These are phyloP conservation scores for Aurelia sp. DNA, from an alignment of 30 jellyfish, hydroid and myxozoan genomes.

Conservation along the genomic window DNA sequence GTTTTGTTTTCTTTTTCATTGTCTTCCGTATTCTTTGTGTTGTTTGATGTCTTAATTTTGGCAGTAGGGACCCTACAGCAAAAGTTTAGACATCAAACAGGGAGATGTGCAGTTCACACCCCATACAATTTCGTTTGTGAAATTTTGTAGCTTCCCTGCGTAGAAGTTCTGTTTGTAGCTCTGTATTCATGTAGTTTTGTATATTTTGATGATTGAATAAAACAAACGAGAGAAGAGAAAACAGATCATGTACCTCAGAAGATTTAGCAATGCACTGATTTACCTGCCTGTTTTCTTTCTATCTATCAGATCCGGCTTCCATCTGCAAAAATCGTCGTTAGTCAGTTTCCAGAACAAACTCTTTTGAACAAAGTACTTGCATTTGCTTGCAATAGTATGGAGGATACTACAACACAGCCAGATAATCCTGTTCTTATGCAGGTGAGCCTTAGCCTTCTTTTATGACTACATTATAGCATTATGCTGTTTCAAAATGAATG, in stretches of 20 bases:
- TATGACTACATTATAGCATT: background rate
- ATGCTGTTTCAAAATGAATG: background rate
- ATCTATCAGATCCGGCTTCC: conserved; percentile 41
- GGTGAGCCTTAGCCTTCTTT: background rate
- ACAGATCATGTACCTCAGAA: background rate
- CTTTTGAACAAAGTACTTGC: conserved; percentile 18
- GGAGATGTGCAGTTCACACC: too few species aligned
- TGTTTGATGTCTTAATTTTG: too few species aligned
- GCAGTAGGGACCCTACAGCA: too few species aligned
- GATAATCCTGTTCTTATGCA: conserved; percentile 24
- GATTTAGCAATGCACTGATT: background rate
- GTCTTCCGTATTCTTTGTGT: too few species aligned
- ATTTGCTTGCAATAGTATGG: conserved; percentile 17
- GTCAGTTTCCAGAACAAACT: conserved; percentile 3
- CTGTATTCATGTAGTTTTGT: too few species aligned
- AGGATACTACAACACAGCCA: background rate
- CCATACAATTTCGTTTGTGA: too few species aligned
- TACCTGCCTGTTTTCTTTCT: background rate
- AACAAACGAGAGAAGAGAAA: too few species aligned
- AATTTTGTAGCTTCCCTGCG: too few species aligned
- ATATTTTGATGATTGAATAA: too few species aligned
- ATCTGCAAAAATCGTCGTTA: background rate
- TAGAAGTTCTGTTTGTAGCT: too few species aligned
- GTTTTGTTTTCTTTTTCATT: too few species aligned
- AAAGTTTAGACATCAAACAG: too few species aligned